Evolutionary conservation across 2,888 invertebrate species (phyloP), one percentile per base, ranked within the genome.

Genomic region (Crocallis elinguaria): DNA sequence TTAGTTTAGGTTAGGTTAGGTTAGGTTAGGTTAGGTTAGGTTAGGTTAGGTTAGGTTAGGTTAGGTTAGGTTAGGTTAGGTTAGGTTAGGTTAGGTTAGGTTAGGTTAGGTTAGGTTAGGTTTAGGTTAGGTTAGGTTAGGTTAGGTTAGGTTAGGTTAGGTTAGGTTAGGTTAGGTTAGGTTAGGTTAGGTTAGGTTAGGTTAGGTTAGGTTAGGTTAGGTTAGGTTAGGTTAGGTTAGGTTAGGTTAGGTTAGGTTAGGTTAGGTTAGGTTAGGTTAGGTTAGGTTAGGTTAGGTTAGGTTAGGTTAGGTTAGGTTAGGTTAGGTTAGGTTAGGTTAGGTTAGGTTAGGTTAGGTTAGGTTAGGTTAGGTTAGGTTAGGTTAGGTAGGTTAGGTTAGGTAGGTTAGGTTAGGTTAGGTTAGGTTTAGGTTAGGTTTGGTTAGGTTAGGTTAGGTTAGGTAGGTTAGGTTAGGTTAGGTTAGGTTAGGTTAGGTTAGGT

Each of bases 361-460:
- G 52, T 44, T 44, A 51, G 60, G 64, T 64, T 64, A 44, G 43
- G 33, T 44, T 61, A 61, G 64, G 59, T 61, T 64, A 61, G 61
- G 59, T 64, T 61, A 59, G 58, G 58, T 63, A 59, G 58, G 57
- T 60, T 49, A 57, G 60, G 3, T 19, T 4, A 6, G 19, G 3
- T 19, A 19, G 19, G 19, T 19, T 19, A 19, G 19, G 19, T 19
- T 64, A 61, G 60, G 64, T 59, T 64, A 61, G 61, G 64, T 64
- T 64, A 64, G 64, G 64, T 64, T 64, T n/a, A 64, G 61, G 64
- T 64, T 64, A 62, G 61, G 61, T 62, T 62, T 58, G 61, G 61
- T 62, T 62, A 62, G 19, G 62, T 64, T 64, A 64, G 64, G 64
- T 64, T 64, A 64, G 61, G 64, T 64, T 64, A 62, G 61, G 61